Evolutionary conservation across 2,888 invertebrate species (phyloP).

Genomic region (Himalopsyche tibetana): DNA sequence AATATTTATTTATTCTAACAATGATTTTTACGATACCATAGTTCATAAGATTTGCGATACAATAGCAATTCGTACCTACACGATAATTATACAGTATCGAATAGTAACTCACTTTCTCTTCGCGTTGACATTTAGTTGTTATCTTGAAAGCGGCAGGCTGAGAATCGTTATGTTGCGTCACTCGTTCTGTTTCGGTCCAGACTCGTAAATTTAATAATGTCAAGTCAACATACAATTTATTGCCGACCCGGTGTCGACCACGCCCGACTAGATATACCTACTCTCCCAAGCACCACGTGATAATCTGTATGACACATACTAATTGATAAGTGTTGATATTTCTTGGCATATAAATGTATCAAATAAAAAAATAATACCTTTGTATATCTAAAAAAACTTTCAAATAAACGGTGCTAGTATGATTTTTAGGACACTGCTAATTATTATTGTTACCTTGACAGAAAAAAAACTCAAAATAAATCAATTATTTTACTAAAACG

Average conservation of each 20-base stretch:
- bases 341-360: constrained; percentile 2
- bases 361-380: background rate
- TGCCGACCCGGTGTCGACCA: constrained; percentile 1
- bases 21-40: too few relatives aligned
- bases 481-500: too few relatives aligned
- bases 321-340: constrained; percentile 19
- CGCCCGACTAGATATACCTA: background rate
- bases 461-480: too few relatives aligned
- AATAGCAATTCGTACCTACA: background rate
- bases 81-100: background rate
- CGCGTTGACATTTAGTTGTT: constrained; percentile 27
- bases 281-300: background rate
- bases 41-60: background rate
- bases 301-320: background rate
- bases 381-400: background rate
- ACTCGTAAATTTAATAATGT: constrained; percentile 5
- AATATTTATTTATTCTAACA: too few relatives aligned
- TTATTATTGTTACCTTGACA: too few relatives aligned
- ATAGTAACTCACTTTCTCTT: constrained; percentile 14
- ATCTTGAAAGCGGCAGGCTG: background rate
- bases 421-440: background rate
- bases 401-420: background rate
- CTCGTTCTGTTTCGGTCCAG: constrained; percentile 12
- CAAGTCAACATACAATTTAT: background rate
- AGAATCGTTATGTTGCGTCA: constrained; percentile 1